These are phyloP conservation scores for Saccostrea echinata DNA, from an alignment of 1,140 invertebrate species.

Conservation along the genomic window DNA sequence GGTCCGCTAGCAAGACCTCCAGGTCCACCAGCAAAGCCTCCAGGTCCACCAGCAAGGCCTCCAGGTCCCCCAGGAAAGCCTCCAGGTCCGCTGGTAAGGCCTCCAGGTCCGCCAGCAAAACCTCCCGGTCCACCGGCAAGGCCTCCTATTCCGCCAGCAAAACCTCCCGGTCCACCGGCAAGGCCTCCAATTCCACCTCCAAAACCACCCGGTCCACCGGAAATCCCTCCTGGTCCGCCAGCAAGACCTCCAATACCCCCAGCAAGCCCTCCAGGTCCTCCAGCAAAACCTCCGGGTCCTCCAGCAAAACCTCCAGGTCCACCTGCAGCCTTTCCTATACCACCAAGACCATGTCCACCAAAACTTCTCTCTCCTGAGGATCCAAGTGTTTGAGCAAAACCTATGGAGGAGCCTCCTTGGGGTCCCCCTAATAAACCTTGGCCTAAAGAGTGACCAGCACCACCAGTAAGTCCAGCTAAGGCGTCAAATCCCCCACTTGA, in stretches of 20 bases:
- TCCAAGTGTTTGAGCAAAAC: neutral
- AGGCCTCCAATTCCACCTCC: neutral
- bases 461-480: neutral
- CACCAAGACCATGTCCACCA: neutral
- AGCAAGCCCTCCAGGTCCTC: neutral
- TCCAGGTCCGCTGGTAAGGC: neutral
- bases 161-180: neutral
- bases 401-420: neutral
- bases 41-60: neutral
- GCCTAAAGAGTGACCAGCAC: neutral
- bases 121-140: neutral
- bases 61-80: neutral
- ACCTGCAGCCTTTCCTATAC: neutral
- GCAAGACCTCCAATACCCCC: neutral
- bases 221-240: neutral
- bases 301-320: neutral
- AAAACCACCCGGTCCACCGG: neutral
- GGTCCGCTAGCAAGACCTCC: neutral
- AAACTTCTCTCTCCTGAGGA: neutral
- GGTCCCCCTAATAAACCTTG: neutral
- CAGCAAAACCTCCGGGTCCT: neutral
- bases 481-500: neutral
- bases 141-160: neutral
- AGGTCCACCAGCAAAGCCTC: neutral
- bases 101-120: neutral